Base-by-base conservation (phyloP, 2,113 vertebrate genomes). In the Tympanuchus pallidicinctus region DNA sequence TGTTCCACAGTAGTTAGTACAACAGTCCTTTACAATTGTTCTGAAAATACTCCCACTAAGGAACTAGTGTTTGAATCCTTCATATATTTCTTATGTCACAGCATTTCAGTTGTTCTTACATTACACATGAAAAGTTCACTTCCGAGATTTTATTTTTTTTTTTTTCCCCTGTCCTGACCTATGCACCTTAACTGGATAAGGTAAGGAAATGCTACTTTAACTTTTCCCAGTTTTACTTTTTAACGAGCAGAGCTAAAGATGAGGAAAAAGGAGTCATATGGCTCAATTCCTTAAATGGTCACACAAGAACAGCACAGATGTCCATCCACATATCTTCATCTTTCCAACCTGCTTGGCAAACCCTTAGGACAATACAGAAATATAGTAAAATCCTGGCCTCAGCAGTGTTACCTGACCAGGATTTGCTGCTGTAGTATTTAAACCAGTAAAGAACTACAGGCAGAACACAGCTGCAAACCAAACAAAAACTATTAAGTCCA, bases 401-500 rank as follows among this genome's bases (percentile, higher is more conserved):
- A 57, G 72, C 34, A 52, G 69, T 8, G 1, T 13, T 56, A 36
- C 56, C 60, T 61, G 50, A 47, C 38, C 1, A 4, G 25, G 50
- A 60, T 71, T 92, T 88, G 82, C 69, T 91, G 61, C 74, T 89
- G 59, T 32, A 89, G 47, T 43, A 60, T 36, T 6, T 73, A 93
- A 91, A 71, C 61, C 56, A 60, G 60, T 87, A 78, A 82, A 80
- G 84, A 95, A 83, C 8, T 82, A 75, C 87, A 92, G 78, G 79
- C 90, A 0, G 80, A 82, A 75, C 74, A 60, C 94, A 97, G 75
- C 91, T 96, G 94, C 25, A 6, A 93, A 92, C 82, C 85, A 82
- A 93, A 95, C 96, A 63, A 92, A 76, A 89, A 89, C 71, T 80
- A 93, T 88, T 92, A 91, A 91, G 87, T 59, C 72, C 78, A 89